phyloP scores from a whole-genome alignment of 1,140 invertebrate genomes.

The Acyrthosiphon pisum region DNA sequence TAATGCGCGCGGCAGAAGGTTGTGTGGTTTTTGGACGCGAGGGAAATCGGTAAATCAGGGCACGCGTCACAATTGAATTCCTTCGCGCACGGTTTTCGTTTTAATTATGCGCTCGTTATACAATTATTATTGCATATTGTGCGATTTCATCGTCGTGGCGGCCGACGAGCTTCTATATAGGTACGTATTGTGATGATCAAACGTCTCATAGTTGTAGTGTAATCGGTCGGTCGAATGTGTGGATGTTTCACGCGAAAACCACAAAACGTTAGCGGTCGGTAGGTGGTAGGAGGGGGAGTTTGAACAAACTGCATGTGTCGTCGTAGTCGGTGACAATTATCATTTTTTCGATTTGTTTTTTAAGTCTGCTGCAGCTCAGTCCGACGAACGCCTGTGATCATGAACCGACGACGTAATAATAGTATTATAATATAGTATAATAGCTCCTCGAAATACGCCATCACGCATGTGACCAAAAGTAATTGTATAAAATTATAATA shows the following conservation, averaged over 20 bases:
- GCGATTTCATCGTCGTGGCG: background rate
- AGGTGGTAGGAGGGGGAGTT: too few relatives aligned
- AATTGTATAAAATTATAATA: background rate
- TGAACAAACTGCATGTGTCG: too few relatives aligned
- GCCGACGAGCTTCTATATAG: too few relatives aligned
- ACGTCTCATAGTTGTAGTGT: too few relatives aligned
- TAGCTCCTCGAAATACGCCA: background rate
- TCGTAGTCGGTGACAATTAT: too few relatives aligned
- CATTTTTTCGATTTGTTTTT: background rate
- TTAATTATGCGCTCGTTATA: background rate
- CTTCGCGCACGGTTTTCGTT: background rate
- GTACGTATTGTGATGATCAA: too few relatives aligned
- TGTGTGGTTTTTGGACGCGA: background rate
- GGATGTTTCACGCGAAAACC: background rate
- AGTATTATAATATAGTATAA: background rate
- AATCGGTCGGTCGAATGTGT: background rate
- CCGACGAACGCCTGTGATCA: background rate
- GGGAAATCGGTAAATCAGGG: background rate
- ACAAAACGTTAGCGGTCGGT: too few relatives aligned
- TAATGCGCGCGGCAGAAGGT: background rate
- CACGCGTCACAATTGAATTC: constrained; percentile 3
- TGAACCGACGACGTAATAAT: background rate
- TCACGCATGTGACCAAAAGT: background rate
- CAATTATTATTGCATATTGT: background rate
- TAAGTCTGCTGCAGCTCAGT: background rate